A percentile compares a stretch with the other conserved stretches of the same genome.
These are phyloP conservation scores for Agonopterix subpropinquella DNA, from an alignment of 2,888 invertebrate species.

Conservation along the genomic window DNA sequence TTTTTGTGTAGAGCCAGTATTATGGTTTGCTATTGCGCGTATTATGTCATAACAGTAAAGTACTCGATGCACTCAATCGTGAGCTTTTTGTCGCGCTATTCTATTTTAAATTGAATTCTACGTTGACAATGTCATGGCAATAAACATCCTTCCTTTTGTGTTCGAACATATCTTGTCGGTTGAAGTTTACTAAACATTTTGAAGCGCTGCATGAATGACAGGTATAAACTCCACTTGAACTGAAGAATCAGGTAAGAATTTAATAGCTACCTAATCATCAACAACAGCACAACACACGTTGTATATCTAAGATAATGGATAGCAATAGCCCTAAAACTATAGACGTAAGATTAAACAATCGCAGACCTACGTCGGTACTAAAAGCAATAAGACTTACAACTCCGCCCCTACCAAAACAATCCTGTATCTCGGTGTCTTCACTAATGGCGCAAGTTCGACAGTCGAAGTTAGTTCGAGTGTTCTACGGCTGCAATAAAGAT, in stretches of 20 bases:
- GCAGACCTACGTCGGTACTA: slow-evolving; percentile 57
- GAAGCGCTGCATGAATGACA: slow-evolving; percentile 7
- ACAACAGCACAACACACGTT: background rate
- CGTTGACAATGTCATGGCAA: slow-evolving; percentile 61
- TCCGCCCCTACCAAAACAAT: slow-evolving; percentile 72
- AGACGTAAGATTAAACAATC: slow-evolving; percentile 69
- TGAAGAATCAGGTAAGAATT: background rate
- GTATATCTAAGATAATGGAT: slow-evolving; percentile 1
- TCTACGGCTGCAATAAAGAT: slow-evolving; percentile 74
- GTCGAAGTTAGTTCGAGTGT: slow-evolving; percentile 73
- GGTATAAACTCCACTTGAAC: slow-evolving; percentile 7
- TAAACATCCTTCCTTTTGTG: slow-evolving; percentile 66
- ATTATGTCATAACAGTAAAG: slow-evolving; percentile 74
- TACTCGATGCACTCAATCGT: slow-evolving; percentile 50
- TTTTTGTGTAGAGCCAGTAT: slow-evolving; percentile 59
- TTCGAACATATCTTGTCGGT: slow-evolving; percentile 11
- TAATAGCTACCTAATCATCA: background rate
- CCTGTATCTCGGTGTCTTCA: slow-evolving; percentile 73
- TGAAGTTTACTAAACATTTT: slow-evolving; percentile 10
- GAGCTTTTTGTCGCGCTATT: slow-evolving; percentile 54
- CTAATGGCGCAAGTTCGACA: slow-evolving; percentile 75
- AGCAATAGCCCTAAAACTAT: slow-evolving; percentile 34
- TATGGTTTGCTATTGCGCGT: slow-evolving; percentile 69
- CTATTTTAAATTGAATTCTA: slow-evolving; percentile 65
- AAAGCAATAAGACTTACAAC: slow-evolving; percentile 75